Evolutionary conservation across 2,888 invertebrate genomes (phyloP).

Genomic region (Callosobruchus maculatus): DNA sequence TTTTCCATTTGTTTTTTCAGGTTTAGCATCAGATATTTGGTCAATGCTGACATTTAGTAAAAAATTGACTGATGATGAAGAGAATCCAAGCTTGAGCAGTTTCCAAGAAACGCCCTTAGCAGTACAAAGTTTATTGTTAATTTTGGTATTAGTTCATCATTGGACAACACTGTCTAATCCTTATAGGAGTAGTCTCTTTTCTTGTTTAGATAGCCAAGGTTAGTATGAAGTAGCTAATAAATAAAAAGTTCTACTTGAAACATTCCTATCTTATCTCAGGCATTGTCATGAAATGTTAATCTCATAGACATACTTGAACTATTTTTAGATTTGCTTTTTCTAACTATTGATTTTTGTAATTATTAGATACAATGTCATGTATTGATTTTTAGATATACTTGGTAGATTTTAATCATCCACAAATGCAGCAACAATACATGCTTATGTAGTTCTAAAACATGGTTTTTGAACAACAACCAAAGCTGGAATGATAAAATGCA

Average conservation of each 20-base stretch:
- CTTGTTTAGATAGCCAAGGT: conserved; percentile 80
- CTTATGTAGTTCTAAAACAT: too few species aligned
- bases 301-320: too few species aligned
- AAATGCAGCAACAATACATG: too few species aligned
- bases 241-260: background rate
- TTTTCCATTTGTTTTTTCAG: too few species aligned
- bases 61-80: conserved; percentile 45
- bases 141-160: conserved; percentile 88
- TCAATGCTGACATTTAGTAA: conserved; percentile 70
- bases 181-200: conserved; percentile 80
- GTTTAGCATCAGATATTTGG: conserved; percentile 67
- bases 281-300: too few species aligned
- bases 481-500: too few species aligned
- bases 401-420: too few species aligned
- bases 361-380: too few species aligned
- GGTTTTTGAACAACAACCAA: too few species aligned
- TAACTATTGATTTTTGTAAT: too few species aligned
- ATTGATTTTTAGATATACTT: too few species aligned
- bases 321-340: too few species aligned
- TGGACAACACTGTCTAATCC: conserved; percentile 78
- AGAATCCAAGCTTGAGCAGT: conserved; percentile 28
- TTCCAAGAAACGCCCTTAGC: conserved; percentile 69
- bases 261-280: background rate
- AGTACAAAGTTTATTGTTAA: conserved; percentile 83
- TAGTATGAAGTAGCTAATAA: conserved; percentile 19